These are phyloP conservation scores for Lasioglossum lativentre DNA, from an alignment of 2,888 invertebrate genomes.

Conservation along the genomic window DNA sequence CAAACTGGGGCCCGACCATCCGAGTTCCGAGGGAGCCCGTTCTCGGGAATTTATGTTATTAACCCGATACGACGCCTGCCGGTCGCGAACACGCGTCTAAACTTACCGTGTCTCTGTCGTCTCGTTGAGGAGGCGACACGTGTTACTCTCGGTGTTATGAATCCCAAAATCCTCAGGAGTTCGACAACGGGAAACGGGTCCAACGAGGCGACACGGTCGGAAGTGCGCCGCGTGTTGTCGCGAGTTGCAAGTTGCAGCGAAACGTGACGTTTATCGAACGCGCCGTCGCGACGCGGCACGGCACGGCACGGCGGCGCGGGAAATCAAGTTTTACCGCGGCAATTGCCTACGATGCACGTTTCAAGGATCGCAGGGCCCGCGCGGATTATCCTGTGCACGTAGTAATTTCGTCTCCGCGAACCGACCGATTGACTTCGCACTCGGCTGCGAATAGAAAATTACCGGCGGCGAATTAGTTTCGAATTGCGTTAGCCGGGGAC, in stretches of 20 bases:
- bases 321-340: not conserved
- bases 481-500: constrained; percentile 59
- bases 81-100: constrained; percentile 38
- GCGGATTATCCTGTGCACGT: not conserved
- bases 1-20: constrained; percentile 52
- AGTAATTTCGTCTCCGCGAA: constrained; percentile 37
- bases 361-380: constrained; percentile 1
- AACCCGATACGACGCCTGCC: constrained; percentile 58
- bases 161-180: constrained; percentile 23
- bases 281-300: not conserved
- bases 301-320: not conserved
- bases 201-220: not conserved
- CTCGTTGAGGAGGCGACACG: constrained; percentile 12
- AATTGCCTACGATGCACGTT: not conserved
- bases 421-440: constrained; percentile 58
- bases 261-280: not conserved
- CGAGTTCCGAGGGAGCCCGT: constrained; percentile 61
- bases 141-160: constrained; percentile 43
- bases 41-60: constrained; percentile 74
- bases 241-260: not conserved
- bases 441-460: constrained; percentile 59
- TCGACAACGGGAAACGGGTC: constrained; percentile 9
- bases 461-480: constrained; percentile 65
- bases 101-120: constrained; percentile 33
- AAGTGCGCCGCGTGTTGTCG: constrained; percentile 23